phyloP scores from a whole-genome alignment of 2,797 vertebrate genomes.

The Liparis tanakae region DNA sequence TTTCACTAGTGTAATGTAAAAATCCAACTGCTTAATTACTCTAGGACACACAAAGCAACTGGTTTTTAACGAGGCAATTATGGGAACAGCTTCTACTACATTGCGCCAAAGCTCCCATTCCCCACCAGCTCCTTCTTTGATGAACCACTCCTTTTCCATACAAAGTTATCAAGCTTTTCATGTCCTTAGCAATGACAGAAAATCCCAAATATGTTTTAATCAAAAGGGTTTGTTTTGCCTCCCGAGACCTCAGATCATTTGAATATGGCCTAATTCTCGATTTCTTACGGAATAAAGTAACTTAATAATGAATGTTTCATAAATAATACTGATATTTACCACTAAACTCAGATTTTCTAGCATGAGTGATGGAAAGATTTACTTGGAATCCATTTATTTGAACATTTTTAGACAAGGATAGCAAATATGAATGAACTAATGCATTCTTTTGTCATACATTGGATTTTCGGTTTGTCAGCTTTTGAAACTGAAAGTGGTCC shows the following conservation, averaged over 20 bases:
- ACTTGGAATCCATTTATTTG: constrained; percentile 13
- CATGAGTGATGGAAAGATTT: constrained; percentile 7
- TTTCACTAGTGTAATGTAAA: constrained; percentile 92
- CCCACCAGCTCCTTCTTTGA: constrained; percentile 65
- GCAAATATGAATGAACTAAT: neutral
- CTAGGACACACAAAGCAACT: constrained; percentile 88
- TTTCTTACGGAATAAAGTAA: constrained; percentile 57
- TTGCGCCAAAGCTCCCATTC: constrained; percentile 70
- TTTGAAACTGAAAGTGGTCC: neutral
- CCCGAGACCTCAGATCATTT: constrained; percentile 63
- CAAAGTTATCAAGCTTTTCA: constrained; percentile 71
- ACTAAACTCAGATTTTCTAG: constrained; percentile 21
- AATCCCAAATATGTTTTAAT: constrained; percentile 55
- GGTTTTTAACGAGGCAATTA: constrained; percentile 89
- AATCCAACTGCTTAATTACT: constrained; percentile 91
- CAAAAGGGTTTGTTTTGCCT: constrained; percentile 68
- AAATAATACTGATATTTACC: constrained; percentile 60
- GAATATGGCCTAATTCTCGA: constrained; percentile 68
- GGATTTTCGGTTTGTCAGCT: neutral
- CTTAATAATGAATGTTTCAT: constrained; percentile 61
- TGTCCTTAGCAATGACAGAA: constrained; percentile 71
- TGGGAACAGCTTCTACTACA: constrained; percentile 77
- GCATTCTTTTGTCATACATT: neutral
- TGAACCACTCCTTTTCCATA: constrained; percentile 64
- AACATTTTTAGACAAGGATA: neutral